Percentiles rank a stretch among this genome's conserved stretches.
phyloP scores from a whole-genome alignment of 2,113 vertebrate species.

The Recurvirostra avosetta region DNA sequence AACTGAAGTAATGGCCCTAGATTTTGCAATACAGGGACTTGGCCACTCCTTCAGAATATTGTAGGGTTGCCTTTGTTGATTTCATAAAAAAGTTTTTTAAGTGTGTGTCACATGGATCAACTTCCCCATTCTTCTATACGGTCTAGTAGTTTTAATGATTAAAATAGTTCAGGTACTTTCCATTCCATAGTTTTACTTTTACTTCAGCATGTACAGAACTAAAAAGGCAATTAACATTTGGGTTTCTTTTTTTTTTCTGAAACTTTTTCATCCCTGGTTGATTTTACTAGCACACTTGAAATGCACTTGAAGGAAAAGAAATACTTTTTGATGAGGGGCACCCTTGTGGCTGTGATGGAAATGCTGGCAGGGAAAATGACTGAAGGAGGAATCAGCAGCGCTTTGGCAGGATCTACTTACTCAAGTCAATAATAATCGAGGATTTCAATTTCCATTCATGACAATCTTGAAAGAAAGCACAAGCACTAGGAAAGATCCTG shows the following conservation, averaged over 20 bases:
- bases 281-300: constrained; percentile 4
- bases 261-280: not conserved
- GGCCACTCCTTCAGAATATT: not conserved
- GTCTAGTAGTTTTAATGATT: constrained; percentile 53
- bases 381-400: not conserved
- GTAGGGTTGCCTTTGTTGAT: not conserved
- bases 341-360: not conserved
- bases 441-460: not conserved
- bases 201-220: constrained; percentile 2
- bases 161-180: constrained; percentile 61
- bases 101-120: constrained; percentile 38
- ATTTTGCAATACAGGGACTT: not conserved
- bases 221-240: constrained; percentile 4
- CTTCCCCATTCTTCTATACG: constrained; percentile 52
- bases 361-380: not conserved
- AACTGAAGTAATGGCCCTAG: not conserved
- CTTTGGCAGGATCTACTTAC: not conserved
- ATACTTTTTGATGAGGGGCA: not conserved
- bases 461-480: not conserved
- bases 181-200: constrained; percentile 55
- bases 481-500: not conserved
- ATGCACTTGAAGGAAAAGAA: not conserved
- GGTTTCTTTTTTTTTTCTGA: not conserved
- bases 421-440: not conserved
- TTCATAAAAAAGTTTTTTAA: not conserved